Percentiles rank a stretch among this genome's conserved stretches.
Conservation (phyloP, 2,113 vertebrate species). For the Sakesphorus luctuosus region DNA sequence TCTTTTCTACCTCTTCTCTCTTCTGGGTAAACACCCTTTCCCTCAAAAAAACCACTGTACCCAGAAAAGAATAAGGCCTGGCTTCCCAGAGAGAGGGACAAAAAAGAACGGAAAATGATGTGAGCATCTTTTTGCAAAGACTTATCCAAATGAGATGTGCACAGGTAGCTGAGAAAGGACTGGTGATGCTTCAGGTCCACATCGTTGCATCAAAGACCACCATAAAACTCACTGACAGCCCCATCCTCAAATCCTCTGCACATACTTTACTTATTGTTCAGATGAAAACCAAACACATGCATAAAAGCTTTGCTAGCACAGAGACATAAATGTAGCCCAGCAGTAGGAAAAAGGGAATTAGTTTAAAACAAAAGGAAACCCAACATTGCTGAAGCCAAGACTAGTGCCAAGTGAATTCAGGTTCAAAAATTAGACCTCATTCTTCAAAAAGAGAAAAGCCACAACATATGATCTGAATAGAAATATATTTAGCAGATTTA, state of each 20-base stretch:
- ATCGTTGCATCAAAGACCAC: background rate
- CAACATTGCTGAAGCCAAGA: background rate
- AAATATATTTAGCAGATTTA: slow-evolving; percentile 58
- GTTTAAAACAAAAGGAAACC: slow-evolving; percentile 64
- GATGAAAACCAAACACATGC: background rate
- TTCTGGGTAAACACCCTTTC: background rate
- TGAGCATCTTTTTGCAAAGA: background rate
- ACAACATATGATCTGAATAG: slow-evolving; percentile 50
- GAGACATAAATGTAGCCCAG: slow-evolving; percentile 1
- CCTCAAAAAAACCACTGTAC: background rate
- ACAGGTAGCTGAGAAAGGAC: background rate
- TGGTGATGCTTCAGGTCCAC: background rate
- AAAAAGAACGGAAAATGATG: background rate
- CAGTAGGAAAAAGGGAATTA: slow-evolving; percentile 43
- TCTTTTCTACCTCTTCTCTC: background rate
- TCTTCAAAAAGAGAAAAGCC: slow-evolving; percentile 57
- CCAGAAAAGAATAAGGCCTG: background rate
- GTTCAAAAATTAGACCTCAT: slow-evolving; percentile 60
- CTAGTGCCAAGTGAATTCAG: slow-evolving; percentile 40
- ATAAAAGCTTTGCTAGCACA: background rate
- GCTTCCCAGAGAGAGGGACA: background rate
- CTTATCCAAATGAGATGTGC: fast-evolving
- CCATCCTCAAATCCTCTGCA: background rate
- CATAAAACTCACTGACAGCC: background rate
- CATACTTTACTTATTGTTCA: background rate